Percentiles rank a stretch among this genome's conserved stretches.
phyloP scores from a whole-genome alignment of 2,113 vertebrate species.

The Pseudopipra pipra region DNA sequence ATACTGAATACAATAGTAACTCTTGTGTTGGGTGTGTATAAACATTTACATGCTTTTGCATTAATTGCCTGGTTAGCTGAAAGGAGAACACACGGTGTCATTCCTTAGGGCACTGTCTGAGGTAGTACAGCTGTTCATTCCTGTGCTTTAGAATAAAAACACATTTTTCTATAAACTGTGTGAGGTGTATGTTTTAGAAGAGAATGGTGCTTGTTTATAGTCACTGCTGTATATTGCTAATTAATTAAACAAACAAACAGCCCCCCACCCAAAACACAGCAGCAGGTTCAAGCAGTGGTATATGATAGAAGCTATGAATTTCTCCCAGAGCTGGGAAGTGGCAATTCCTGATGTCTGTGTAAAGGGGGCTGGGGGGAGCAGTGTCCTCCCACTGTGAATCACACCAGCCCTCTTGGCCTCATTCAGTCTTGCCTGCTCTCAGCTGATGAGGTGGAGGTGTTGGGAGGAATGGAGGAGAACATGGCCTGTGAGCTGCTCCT shows the following conservation, averaged over 20 bases:
- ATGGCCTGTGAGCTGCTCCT: fast-evolving
- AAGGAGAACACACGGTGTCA: not conserved
- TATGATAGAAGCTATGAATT: fast-evolving
- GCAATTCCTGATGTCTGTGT: not conserved
- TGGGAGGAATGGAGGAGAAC: not conserved
- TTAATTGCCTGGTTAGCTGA: not conserved
- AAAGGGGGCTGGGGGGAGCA: not conserved
- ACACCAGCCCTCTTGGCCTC: not conserved
- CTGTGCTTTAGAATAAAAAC: not conserved
- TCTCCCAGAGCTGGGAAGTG: not conserved
- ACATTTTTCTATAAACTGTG: not conserved
- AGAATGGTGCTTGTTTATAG: not conserved
- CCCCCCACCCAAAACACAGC: not conserved
- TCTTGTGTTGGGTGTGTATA: not conserved
- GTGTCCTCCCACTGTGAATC: not conserved
- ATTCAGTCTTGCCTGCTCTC: not conserved
- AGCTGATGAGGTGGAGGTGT: not conserved
- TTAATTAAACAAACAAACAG: not conserved
- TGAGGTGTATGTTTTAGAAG: not conserved
- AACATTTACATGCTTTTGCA: not conserved
- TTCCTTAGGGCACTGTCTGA: not conserved
- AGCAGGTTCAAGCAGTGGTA: not conserved
- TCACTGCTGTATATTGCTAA: not conserved
- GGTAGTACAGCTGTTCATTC: not conserved
- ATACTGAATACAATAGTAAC: fast-evolving